Conservation (phyloP, 2,113 vertebrate genomes). For the Cyprinus carpio region DNA sequence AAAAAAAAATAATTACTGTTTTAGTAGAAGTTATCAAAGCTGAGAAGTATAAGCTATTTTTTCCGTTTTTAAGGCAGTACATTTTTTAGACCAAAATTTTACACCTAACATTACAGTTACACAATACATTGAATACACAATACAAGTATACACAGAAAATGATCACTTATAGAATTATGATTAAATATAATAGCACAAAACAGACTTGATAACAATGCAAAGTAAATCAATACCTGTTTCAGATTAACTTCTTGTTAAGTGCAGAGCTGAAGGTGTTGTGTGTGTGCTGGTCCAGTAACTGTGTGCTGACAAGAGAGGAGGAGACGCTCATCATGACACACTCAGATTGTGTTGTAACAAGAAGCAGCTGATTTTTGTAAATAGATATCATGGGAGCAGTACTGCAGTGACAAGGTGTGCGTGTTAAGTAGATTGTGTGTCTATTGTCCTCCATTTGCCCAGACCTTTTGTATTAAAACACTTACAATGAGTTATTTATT, state of each 20-base stretch:
- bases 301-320: background rate
- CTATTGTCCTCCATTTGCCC: background rate
- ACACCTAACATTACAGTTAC: background rate
- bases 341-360: slow-evolving; percentile 34
- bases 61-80: background rate
- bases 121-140: background rate
- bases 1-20: background rate
- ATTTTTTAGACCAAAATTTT: background rate
- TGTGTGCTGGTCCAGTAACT: background rate
- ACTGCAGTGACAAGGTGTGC: background rate
- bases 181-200: background rate
- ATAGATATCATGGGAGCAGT: slow-evolving; percentile 44
- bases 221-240: slow-evolving; percentile 14
- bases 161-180: background rate
- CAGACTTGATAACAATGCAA: background rate
- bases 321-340: background rate
- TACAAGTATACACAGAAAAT: background rate
- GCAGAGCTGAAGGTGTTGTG: background rate
- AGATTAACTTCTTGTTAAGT: background rate
- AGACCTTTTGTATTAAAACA: background rate
- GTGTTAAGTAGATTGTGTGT: no score
- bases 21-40: background rate
- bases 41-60: background rate
- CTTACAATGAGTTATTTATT: background rate
- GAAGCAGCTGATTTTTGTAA: slow-evolving; percentile 43